phyloP scores from a whole-genome alignment of 2,797 vertebrate genomes.

The Lycodopsis pacificus region DNA sequence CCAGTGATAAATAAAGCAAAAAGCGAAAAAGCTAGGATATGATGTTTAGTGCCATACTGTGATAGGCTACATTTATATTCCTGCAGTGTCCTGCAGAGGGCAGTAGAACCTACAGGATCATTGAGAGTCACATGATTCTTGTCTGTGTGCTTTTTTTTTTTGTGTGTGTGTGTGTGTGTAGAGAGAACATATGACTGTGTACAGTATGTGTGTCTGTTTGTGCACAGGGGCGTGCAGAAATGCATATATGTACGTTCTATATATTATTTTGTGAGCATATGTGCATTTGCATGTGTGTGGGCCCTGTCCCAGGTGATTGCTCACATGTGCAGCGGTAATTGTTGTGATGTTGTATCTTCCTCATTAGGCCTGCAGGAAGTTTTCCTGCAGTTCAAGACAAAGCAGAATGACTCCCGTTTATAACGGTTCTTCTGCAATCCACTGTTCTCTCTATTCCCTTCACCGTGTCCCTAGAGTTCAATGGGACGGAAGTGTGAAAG shows the following conservation, averaged over 20 bases:
- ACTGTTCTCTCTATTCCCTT: constrained; percentile 43
- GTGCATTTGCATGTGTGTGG: constrained; percentile 51
- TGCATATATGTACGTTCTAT: constrained; percentile 42
- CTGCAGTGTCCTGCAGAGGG: constrained; percentile 71
- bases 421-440: constrained; percentile 37
- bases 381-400: constrained; percentile 56
- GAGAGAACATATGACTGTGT: constrained; percentile 16
- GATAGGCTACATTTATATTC: background rate
- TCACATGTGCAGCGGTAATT: constrained; percentile 64
- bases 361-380: constrained; percentile 56
- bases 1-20: background rate
- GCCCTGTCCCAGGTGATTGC: constrained; percentile 49
- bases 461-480: constrained; percentile 56
- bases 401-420: constrained; percentile 53
- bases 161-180: constrained; percentile 22
- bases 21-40: background rate
- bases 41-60: background rate
- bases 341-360: constrained; percentile 47
- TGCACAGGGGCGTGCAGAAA: constrained; percentile 12
- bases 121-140: background rate
- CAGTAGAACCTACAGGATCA: constrained; percentile 65
- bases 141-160: background rate
- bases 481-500: constrained; percentile 71
- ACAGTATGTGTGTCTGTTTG: constrained; percentile 9
- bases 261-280: constrained; percentile 37